Percentiles rank a stretch among this genome's conserved stretches.
Evolutionary conservation across 2,888 invertebrate genomes (phyloP).

Genomic region (Oscheius sp.): DNA sequence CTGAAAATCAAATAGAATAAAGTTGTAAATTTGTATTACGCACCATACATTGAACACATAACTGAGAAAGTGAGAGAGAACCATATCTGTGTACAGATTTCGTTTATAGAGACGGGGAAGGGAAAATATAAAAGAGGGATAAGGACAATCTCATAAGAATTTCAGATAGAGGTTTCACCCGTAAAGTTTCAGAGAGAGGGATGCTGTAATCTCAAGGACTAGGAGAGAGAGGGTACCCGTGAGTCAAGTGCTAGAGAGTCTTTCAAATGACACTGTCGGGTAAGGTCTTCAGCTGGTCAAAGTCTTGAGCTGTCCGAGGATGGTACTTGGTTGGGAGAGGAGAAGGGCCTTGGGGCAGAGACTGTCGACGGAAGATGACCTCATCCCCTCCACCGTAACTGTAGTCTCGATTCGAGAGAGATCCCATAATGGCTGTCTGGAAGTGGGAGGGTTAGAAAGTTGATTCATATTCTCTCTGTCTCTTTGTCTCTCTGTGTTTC

Average conservation of each 20-base stretch:
- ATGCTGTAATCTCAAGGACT: constrained; percentile 14
- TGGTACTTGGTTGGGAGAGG: too few species aligned
- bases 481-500: too few species aligned
- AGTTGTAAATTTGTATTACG: too few species aligned
- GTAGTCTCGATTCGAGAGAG: constrained; percentile 48
- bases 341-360: background rate
- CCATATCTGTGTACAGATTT: too few species aligned
- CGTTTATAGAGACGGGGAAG: background rate
- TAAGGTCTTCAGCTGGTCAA: background rate
- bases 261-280: constrained; percentile 27
- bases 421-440: constrained; percentile 40
- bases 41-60: too few species aligned
- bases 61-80: too few species aligned
- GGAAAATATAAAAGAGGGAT: background rate
- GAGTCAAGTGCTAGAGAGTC: background rate
- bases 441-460: background rate
- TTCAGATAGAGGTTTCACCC: background rate
- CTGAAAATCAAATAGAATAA: too few species aligned
- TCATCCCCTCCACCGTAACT: constrained; percentile 41
- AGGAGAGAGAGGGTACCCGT: background rate
- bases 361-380: constrained; percentile 23
- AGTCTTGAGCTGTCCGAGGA: constrained; percentile 5
- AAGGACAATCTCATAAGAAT: constrained; percentile 2
- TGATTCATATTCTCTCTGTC: background rate
- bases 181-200: background rate